Evolutionary conservation across 2,797 vertebrate species (phyloP), one percentile per base, ranked within the genome.

Genomic region (Tragelaphus oryx): DNA sequence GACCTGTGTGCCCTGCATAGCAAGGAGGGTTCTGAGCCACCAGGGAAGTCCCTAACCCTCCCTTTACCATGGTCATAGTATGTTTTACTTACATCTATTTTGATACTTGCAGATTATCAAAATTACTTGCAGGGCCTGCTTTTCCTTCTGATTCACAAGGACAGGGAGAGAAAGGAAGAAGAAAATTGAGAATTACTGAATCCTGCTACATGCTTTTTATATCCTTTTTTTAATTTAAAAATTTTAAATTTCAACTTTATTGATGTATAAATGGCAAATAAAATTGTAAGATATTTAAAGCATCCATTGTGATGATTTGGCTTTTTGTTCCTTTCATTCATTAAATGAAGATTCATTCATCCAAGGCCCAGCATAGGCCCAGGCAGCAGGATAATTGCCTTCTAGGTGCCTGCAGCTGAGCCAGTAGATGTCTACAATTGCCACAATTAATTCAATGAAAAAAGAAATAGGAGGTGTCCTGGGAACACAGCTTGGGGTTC

Each of bases 91-190:
- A 30, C 78, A 10, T 87, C 41, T 57, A 22, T 59, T 88, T 85
- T 57, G 57, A 8, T 55, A 46, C 41, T 60, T 91, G 48, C 1
- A 44, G 22, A 81, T 89, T 22, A 68, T 62, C 5, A 26, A 83
- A 60, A 57, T 87, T 55, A 59, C 80, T 94, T 86, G 33, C 17
- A 71, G 8, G 3, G n/a, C 11, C 33, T 44, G 9, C 14, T 80
- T 89, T 94, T 71, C 33, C 18, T 91, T 82, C 55, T 76, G 41
- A 88, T 80, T 26, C 48, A 33, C 9, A 65, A 88, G 55, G 57
- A 62, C 26, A 59, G 18, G 44, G 50, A 86, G 60, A 81, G 28
- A 60, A n/a, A 78, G 26, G 3, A 62, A 91, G 46, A 74, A 87
- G 46, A 74, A 85, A 52, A 48, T 17, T 52, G 68, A 52, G 37